Evolutionary conservation across 2,888 invertebrate species (phyloP).

Genomic region (Cylloceria caligata): DNA sequence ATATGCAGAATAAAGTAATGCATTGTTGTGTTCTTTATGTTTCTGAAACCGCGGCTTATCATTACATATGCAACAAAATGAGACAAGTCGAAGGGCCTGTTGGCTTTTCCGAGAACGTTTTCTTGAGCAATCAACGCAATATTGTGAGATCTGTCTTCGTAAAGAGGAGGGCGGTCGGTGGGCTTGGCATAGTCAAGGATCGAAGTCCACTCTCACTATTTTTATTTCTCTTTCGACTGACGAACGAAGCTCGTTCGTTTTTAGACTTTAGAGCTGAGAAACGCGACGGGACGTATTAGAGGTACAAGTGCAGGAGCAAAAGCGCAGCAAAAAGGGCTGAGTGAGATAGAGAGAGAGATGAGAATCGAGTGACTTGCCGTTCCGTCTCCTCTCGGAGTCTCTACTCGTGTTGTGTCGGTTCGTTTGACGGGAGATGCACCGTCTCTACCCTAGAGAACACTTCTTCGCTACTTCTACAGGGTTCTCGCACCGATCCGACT

Average conservation of each 20-base stretch:
- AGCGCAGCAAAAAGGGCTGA: slow-evolving; percentile 42
- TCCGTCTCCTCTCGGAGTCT: slow-evolving; percentile 51
- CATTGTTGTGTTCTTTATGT: slow-evolving; percentile 24
- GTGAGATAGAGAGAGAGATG: slow-evolving; percentile 41
- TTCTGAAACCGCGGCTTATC: not conserved
- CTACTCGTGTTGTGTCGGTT: slow-evolving; percentile 38
- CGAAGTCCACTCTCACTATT: slow-evolving; percentile 32
- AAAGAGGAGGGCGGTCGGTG: slow-evolving; percentile 19
- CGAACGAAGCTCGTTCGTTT: slow-evolving; percentile 40
- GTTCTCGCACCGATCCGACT: slow-evolving; percentile 45
- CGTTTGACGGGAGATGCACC: slow-evolving; percentile 63
- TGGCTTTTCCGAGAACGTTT: slow-evolving; percentile 47
- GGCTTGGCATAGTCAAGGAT: slow-evolving; percentile 28
- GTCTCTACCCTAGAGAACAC: slow-evolving; percentile 28
- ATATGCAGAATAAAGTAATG: not conserved
- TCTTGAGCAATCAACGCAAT: slow-evolving; percentile 52
- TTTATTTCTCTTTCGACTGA: slow-evolving; percentile 44
- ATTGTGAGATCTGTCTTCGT: slow-evolving; percentile 58
- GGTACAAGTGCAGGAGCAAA: slow-evolving; percentile 43
- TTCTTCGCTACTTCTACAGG: slow-evolving; percentile 24
- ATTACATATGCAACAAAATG: slow-evolving; percentile 5
- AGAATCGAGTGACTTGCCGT: slow-evolving; percentile 60
- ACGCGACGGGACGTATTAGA: slow-evolving; percentile 61
- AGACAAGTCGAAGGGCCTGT: not conserved
- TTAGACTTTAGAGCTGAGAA: slow-evolving; percentile 39